phyloP scores from a whole-genome alignment of 2,113 vertebrate species.

The Festucalex cinctus region DNA sequence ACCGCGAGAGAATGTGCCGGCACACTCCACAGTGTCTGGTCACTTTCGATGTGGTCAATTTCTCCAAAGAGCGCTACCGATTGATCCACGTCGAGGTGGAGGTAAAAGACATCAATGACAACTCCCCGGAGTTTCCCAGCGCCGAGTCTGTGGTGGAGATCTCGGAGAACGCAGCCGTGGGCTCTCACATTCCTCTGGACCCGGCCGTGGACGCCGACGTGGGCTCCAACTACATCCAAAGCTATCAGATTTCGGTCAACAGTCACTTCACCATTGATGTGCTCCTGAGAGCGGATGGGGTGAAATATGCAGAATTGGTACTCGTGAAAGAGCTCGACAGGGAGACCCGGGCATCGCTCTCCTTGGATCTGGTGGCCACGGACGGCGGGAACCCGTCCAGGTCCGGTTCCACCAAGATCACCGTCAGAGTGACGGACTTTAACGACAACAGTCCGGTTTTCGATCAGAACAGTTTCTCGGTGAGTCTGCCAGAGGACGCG shows the following conservation, averaged over 20 bases:
- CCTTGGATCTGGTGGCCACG: constrained; percentile 84
- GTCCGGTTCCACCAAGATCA: constrained; percentile 82
- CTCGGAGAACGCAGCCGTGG: constrained; percentile 83
- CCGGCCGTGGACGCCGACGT: constrained; percentile 87
- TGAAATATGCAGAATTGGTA: constrained; percentile 90
- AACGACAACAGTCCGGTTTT: constrained; percentile 94
- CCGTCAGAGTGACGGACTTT: constrained; percentile 85
- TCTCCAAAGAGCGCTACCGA: constrained; percentile 87
- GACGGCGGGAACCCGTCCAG: constrained; percentile 83
- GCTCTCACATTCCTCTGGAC: constrained; percentile 85
- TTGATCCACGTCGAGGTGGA: constrained; percentile 94
- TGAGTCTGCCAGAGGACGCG: constrained; percentile 86
- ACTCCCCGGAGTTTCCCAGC: constrained; percentile 85
- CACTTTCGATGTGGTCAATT: constrained; percentile 91
- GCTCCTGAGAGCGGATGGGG: constrained; percentile 87
- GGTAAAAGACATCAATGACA: constrained; percentile 92
- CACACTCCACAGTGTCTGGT: constrained; percentile 82
- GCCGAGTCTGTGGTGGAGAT: constrained; percentile 82
- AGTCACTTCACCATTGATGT: constrained; percentile 90
- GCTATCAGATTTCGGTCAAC: constrained; percentile 88
- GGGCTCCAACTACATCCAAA: constrained; percentile 88
- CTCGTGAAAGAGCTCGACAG: constrained; percentile 90
- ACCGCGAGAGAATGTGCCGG: constrained; percentile 87
- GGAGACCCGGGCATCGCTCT: constrained; percentile 82
- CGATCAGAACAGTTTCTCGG: constrained; percentile 80